phyloP scores from a whole-genome alignment of 2,113 vertebrate genomes.

The Catharus fuscescens region DNA sequence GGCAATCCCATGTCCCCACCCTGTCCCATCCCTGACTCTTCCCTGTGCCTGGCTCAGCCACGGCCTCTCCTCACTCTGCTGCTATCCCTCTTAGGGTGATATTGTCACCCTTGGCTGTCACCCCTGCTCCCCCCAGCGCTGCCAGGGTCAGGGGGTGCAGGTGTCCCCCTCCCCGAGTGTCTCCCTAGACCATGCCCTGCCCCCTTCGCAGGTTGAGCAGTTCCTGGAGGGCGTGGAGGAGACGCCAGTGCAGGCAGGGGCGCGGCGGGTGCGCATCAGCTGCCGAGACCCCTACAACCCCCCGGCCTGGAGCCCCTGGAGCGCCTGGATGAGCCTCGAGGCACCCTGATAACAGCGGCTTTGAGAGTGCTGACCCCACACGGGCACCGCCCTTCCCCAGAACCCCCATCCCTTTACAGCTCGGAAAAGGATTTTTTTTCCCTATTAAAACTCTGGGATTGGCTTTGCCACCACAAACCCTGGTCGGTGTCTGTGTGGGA shows the following conservation, averaged over 20 bases:
- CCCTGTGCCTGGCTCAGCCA: too few relatives aligned
- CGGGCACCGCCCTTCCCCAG: fast-evolving
- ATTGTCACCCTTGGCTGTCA: background rate
- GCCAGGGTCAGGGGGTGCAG: fast-evolving
- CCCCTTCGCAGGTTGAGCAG: background rate
- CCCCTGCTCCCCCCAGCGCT: background rate
- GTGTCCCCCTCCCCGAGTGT: too few relatives aligned
- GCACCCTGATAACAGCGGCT: fast-evolving
- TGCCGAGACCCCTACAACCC: slow-evolving; percentile 22
- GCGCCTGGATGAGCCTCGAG: background rate
- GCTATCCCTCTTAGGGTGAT: background rate
- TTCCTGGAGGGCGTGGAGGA: background rate
- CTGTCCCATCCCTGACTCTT: background rate
- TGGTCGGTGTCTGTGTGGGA: fast-evolving
- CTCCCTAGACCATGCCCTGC: background rate
- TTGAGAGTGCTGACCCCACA: fast-evolving
- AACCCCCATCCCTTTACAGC: background rate
- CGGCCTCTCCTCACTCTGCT: fast-evolving
- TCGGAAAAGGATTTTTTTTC: background rate
- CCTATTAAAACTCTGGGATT: background rate
- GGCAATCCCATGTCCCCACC: fast-evolving
- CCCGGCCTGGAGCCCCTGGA: slow-evolving; percentile 45
- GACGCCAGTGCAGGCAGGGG: fast-evolving
- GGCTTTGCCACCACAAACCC: background rate
- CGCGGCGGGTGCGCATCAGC: background rate